Evolutionary conservation across 2,888 invertebrate genomes (phyloP).

Genomic region (Ormyrus rosae): DNA sequence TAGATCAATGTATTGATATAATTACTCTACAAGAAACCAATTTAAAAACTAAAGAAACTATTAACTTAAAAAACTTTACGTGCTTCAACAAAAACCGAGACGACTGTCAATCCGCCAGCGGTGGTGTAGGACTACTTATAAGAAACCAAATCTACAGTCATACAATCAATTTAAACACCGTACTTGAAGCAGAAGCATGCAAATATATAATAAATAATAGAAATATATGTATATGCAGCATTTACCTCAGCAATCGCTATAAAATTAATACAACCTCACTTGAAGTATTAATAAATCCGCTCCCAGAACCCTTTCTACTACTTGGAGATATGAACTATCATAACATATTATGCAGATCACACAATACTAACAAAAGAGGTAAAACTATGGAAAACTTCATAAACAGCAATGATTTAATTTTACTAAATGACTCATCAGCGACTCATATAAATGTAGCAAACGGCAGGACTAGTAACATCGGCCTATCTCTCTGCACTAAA

Average conservation of each 20-base stretch:
- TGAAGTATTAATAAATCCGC: no score
- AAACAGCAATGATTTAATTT: slow-evolving; percentile 41
- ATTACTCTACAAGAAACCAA: not conserved
- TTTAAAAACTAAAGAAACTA: not conserved
- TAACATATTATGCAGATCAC: slow-evolving; percentile 55
- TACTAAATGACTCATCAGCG: slow-evolving; percentile 39
- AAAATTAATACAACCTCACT: no score
- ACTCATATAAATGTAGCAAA: slow-evolving; percentile 58
- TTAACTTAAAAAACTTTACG: not conserved
- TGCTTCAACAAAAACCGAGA: not conserved
- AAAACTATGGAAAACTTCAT: slow-evolving; percentile 58
- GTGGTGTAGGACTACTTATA: not conserved
- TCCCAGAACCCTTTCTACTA: not conserved
- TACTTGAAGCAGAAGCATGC: not conserved
- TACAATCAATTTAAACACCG: not conserved
- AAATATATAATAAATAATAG: not conserved
- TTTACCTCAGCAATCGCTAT: not conserved
- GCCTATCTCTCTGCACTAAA: slow-evolving; percentile 52
- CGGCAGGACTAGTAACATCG: slow-evolving; percentile 55
- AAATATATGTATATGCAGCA: not conserved
- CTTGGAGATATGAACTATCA: slow-evolving; percentile 59
- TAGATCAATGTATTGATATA: not conserved
- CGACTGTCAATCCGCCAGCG: not conserved
- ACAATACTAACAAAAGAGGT: slow-evolving; percentile 56
- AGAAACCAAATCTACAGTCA: not conserved